phyloP scores from a whole-genome alignment of 2,888 invertebrate species.

The Hedya salicella region DNA sequence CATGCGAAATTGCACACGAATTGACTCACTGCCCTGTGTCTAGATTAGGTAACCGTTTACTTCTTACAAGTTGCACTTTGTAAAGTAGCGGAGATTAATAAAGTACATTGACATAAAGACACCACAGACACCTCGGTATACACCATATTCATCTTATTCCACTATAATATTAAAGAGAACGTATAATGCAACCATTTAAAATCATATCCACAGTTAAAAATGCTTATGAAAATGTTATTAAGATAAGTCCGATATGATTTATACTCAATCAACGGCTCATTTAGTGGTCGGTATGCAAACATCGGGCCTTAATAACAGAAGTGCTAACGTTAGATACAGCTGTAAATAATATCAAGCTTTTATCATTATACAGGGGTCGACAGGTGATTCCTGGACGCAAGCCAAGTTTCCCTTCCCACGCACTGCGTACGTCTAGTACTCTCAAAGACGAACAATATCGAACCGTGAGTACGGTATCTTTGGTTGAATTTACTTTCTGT shows the following conservation, averaged over 20 bases:
- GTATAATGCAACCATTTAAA: conserved; percentile 5
- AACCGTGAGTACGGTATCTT: conserved; percentile 42
- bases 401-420: conserved; percentile 73
- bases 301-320: conserved; percentile 56
- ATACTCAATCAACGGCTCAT: conserved; percentile 20
- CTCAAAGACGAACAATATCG: conserved; percentile 46
- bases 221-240: background rate
- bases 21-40: too few relatives aligned
- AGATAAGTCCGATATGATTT: conserved; percentile 6
- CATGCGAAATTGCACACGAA: too few relatives aligned
- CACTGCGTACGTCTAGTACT: conserved; percentile 63
- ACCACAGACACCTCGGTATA: too few relatives aligned
- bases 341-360: conserved; percentile 78
- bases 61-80: too few relatives aligned
- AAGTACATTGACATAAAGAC: too few relatives aligned
- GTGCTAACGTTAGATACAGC: conserved; percentile 62
- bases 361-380: conserved; percentile 78
- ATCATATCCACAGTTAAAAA: background rate
- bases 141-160: too few relatives aligned
- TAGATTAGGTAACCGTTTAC: too few relatives aligned
- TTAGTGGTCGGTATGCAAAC: conserved; percentile 1
- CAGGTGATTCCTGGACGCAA: conserved; percentile 77
- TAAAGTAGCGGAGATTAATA: too few relatives aligned
- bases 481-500: conserved; percentile 52
- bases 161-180: background rate